phyloP scores from a whole-genome alignment of 2,797 vertebrate species.

The Notolepis coatsorum region DNA sequence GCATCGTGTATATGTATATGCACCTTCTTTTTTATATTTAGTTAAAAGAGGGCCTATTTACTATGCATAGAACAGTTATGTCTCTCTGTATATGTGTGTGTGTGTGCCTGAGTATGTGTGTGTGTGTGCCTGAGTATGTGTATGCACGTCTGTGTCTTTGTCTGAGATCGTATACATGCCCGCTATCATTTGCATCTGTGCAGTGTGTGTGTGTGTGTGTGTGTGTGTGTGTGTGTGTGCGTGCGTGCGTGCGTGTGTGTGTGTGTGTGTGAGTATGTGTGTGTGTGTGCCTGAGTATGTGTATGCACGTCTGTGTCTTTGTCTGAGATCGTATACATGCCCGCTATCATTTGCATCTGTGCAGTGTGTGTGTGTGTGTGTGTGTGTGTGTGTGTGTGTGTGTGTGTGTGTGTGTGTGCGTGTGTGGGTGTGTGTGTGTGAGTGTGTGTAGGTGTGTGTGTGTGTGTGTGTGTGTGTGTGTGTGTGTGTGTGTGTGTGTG shows the following conservation, averaged over 20 bases:
- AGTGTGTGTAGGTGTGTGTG: not conserved
- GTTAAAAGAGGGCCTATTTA: no score
- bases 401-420: not conserved
- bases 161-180: no score
- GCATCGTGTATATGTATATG: no score
- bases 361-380: not conserved
- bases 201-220: not conserved
- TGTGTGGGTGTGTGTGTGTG: slow-evolving; percentile 20
- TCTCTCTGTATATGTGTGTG: no score
- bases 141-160: not conserved
- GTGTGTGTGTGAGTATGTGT: slow-evolving; percentile 17
- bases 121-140: not conserved
- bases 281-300: not conserved
- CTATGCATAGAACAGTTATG: no score
- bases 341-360: no score
- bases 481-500: not conserved
- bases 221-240: not conserved
- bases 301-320: not conserved
- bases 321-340: no score
- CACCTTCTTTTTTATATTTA: no score
- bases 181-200: no score
- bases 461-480: not conserved
- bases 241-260: slow-evolving; percentile 4
- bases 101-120: slow-evolving; percentile 6
- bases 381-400: not conserved